Evolutionary conservation across 2,888 invertebrate species (phyloP), one percentile per base, ranked within the genome.

Genomic region (Chloroclystis v-ata): DNA sequence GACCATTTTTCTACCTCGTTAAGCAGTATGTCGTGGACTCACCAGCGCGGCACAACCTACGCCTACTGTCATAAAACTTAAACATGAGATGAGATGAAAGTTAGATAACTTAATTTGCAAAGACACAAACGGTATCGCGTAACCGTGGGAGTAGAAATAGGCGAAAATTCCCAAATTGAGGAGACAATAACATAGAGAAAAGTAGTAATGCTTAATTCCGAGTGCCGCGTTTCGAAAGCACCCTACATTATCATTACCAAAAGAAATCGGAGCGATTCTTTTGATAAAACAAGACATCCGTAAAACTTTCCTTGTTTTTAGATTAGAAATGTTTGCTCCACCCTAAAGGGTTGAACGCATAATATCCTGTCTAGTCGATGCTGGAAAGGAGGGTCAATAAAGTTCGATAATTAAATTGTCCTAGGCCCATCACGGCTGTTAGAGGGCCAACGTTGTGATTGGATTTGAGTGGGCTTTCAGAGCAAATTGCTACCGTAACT

Each of bases 371-470:
- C 65, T 57, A 62, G 56, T 55, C 61, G 59, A 59, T 61, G 63
- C 59, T 62, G 58, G 56, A 63, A 56, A 57, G 50, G 56, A 54
- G 59, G 52, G 51, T 56, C 50, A 53, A 57, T 62, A 57, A 54
- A 57, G 50, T 49, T 56, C 50, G 53, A 60, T 64, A 68, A 78
- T 67, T 67, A 58, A 54, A 69, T 75, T 74, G 67, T 60, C 58
- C 49, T 47, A 49, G 32, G 56, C 59, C 60, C 58, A 66, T 66
- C 56, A 45, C 46, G 37, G 49, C 47, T 39, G 56, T 62, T 49
- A 52, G 51, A 37, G 49, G 54, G 56, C 44, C 52, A 49, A 54
- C 47, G 47, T 40, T 50, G 47, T 61, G 65, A 70, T 71, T 70
- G 57, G 62, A 66, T 74, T 63, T 55, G 54, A 56, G 63, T 57